These are phyloP conservation scores for Malurus elegans DNA, from an alignment of 2,113 vertebrate genomes.

Conservation along the genomic window DNA sequence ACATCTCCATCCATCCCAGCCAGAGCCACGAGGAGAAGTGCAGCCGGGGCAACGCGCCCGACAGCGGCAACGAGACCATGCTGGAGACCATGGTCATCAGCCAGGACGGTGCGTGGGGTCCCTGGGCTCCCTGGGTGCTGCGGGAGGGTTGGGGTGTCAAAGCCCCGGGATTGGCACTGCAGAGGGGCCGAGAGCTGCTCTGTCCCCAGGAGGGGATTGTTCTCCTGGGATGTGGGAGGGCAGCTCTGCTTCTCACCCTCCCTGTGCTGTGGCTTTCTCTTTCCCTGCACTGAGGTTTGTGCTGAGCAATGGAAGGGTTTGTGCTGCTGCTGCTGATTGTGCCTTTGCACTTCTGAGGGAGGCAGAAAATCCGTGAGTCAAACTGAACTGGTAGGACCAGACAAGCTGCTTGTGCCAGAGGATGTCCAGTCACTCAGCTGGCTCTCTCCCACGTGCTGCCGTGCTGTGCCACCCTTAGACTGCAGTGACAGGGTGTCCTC, in stretches of 20 bases:
- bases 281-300: not conserved
- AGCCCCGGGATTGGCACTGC: fast-evolving
- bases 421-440: slow-evolving; percentile 38
- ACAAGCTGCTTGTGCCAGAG: not conserved
- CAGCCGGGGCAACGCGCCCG: slow-evolving; percentile 76
- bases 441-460: not conserved
- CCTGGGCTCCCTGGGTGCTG: not conserved
- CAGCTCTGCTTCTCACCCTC: not conserved
- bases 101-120: slow-evolving; percentile 80
- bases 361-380: slow-evolving; percentile 8
- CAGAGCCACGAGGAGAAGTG: slow-evolving; percentile 65
- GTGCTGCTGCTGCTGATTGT: not conserved
- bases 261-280: not conserved
- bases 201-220: not conserved
- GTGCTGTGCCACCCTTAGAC: not conserved
- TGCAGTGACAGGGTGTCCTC: not conserved
- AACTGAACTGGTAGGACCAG: slow-evolving; percentile 48
- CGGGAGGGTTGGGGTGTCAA: fast-evolving
- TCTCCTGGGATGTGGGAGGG: not conserved
- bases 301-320: not conserved
- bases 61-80: slow-evolving; percentile 94
- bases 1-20: slow-evolving; percentile 6
- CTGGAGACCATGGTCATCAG: slow-evolving; percentile 82
- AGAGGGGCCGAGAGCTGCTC: not conserved
- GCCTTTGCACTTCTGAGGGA: not conserved